phyloP scores from a whole-genome alignment of 2,888 invertebrate species.

The Drosophila kuntzei region DNA sequence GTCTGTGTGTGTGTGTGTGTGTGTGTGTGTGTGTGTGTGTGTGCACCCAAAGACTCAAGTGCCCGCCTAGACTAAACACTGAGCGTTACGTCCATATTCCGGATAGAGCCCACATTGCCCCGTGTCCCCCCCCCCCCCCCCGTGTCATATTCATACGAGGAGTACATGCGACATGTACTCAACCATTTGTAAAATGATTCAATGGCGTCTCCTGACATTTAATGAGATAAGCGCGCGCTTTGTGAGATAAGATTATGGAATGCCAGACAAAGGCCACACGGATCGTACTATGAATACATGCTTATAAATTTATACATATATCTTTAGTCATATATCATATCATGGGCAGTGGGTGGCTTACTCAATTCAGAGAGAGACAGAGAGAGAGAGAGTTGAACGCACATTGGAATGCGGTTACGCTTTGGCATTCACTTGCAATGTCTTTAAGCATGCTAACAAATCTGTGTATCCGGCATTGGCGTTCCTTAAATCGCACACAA shows the following conservation, averaged over 20 bases:
- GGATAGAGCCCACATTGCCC: conserved; percentile 13
- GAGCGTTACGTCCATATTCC: conserved; percentile 36
- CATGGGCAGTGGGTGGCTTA: conserved; percentile 12
- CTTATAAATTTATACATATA: background rate
- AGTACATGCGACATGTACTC: conserved; percentile 70
- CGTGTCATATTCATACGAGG: conserved; percentile 50
- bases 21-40: conserved; percentile 23
- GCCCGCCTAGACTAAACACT: conserved; percentile 51
- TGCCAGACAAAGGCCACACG: conserved; percentile 46
- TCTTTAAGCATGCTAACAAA: conserved; percentile 31
- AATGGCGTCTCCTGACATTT: conserved; percentile 77
- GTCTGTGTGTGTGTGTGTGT: conserved; percentile 15
- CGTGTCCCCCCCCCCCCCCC: too few relatives aligned
- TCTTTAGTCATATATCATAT: background rate
- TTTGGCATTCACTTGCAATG: conserved; percentile 36
- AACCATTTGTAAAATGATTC: conserved; percentile 80
- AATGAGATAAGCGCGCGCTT: conserved; percentile 76
- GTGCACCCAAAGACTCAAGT: conserved; percentile 51
- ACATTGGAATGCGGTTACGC: conserved; percentile 50
- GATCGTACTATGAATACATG: background rate
- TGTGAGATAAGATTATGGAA: conserved; percentile 68
- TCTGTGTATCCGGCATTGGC: conserved; percentile 28
- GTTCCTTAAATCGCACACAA: conserved; percentile 8
- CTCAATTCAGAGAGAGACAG: conserved; percentile 27
- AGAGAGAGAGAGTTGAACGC: conserved; percentile 24